Conservation (phyloP, 2,113 vertebrate species). For the Anas platyrhynchos region DNA sequence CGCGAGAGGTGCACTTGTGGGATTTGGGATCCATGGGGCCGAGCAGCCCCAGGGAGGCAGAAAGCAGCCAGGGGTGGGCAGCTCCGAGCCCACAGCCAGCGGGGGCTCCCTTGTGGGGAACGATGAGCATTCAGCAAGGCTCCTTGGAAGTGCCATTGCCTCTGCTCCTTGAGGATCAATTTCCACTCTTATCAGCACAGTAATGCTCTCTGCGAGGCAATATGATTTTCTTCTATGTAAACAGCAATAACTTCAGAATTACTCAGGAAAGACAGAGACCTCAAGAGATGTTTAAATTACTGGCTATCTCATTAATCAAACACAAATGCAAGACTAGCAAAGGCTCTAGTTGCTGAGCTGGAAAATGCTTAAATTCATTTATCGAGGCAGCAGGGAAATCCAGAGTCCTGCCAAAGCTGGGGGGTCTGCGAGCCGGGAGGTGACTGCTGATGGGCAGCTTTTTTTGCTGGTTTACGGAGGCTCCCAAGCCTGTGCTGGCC, state of each 20-base stretch:
- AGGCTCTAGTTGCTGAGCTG: slow-evolving; percentile 50
- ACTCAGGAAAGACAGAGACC: slow-evolving; percentile 57
- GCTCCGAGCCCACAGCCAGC: neutral
- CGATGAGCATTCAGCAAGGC: neutral
- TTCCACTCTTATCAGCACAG: neutral
- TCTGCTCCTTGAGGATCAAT: slow-evolving; percentile 14
- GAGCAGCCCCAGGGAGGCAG: neutral
- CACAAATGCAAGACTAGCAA: slow-evolving; percentile 39
- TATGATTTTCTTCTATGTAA: slow-evolving; percentile 12
- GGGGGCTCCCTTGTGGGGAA: neutral
- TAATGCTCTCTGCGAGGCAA: neutral
- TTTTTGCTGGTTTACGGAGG: accelerated
- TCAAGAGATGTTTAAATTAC: slow-evolving; percentile 63
- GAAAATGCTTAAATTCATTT: slow-evolving; percentile 50
- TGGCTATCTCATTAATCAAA: slow-evolving; percentile 65
- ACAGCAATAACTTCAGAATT: slow-evolving; percentile 46
- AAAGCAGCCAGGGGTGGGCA: neutral
- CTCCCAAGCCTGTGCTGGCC: neutral
- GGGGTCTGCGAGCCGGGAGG: neutral
- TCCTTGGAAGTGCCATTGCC: neutral
- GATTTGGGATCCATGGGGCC: accelerated
- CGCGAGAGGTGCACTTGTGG: neutral
- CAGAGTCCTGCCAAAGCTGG: neutral
- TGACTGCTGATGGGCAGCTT: neutral
- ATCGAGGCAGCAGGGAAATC: neutral